These are phyloP conservation scores for Oxytorus armatus DNA, from an alignment of 2,888 invertebrate species.

Conservation along the genomic window DNA sequence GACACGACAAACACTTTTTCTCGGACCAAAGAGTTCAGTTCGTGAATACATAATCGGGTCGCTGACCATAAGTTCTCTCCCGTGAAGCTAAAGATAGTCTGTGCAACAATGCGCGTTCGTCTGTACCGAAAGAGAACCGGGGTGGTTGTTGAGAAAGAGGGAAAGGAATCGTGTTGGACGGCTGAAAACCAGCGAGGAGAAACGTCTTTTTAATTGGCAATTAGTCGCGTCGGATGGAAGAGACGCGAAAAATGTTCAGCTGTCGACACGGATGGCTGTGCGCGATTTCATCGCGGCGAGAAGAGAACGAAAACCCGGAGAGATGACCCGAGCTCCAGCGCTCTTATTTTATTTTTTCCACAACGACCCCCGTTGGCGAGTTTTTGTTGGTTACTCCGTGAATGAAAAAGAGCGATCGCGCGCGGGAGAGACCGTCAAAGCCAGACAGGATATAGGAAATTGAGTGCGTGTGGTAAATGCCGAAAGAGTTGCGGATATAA, in stretches of 20 bases:
- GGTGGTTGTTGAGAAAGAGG: conserved; percentile 28
- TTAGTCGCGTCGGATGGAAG: conserved; percentile 79
- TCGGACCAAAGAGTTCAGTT: conserved; percentile 13
- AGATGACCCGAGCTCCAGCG: conserved; percentile 18
- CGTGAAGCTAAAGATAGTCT: conserved; percentile 23
- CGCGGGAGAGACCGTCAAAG: conserved; percentile 1
- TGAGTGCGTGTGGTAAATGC: conserved; percentile 40
- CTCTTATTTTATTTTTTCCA: conserved; percentile 30
- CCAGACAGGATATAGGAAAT: conserved; percentile 25
- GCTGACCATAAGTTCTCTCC: conserved; percentile 45
- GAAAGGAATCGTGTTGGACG: conserved; percentile 41
- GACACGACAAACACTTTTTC: neutral
- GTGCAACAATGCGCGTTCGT: conserved; percentile 5
- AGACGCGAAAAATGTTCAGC: conserved; percentile 76
- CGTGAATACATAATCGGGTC: conserved; percentile 51
- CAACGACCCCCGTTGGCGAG: conserved; percentile 23
- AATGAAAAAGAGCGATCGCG: conserved; percentile 26
- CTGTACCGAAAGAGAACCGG: conserved; percentile 27
- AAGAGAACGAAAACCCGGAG: conserved; percentile 37
- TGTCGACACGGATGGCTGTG: conserved; percentile 71
- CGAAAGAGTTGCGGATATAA: conserved; percentile 53
- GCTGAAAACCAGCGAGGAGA: conserved; percentile 68
- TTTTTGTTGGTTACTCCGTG: conserved; percentile 1
- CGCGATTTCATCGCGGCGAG: conserved; percentile 27
- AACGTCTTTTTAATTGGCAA: conserved; percentile 84